Base-by-base conservation (phyloP, 2,797 vertebrate species). In the Periparus ater region DNA sequence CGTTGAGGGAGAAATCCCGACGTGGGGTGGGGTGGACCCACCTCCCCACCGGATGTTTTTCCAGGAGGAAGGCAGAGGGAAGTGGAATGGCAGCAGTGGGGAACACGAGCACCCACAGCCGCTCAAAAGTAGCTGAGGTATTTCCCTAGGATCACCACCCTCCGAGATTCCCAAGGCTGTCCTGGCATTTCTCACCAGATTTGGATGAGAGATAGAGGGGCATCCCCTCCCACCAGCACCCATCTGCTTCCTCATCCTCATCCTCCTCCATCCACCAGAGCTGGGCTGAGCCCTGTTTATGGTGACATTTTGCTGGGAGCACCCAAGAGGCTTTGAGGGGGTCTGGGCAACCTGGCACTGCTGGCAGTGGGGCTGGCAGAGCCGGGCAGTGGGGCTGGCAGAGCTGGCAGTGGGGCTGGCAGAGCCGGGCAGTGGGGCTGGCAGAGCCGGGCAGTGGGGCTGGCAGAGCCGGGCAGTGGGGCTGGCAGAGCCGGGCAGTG, bases 1-100 rank as follows among this genome's bases (percentile, higher is more conserved):
- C 1, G 0, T 13, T 18, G 19, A 45, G 0, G 1, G 34, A 87
- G 58, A 47, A 85, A 87, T 45, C 62, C 29, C 1, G 0, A 7
- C 0, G 3, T 11, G 34, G 12, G 27, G 29, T 1, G 22, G 25
- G 53, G n/a, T 20, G 19, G 4, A 58, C 22, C 10, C 22, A 23
- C 16, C 17, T 74, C 48, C 61, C 20, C 32, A 8, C 17, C n/a
- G 6, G 27, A 71, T 45, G 12, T 25, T 18, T 73, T 76, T 50
- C 38, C 1, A 6, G 63, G 20, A 72, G 13, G 19, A 68, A 71
- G 40, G 54, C 86, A 63, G 51, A 38, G 26, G 29, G 63, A 68
- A 38, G 16, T 2, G 20, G 38, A 63, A 54, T 4, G 8, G 50
- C 5, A 8, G 57, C 10, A 2, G 11, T 0, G 29, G 8, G 11